Conservation (phyloP, 2,888 invertebrate genomes). For the Eupithecia insigniata region DNA sequence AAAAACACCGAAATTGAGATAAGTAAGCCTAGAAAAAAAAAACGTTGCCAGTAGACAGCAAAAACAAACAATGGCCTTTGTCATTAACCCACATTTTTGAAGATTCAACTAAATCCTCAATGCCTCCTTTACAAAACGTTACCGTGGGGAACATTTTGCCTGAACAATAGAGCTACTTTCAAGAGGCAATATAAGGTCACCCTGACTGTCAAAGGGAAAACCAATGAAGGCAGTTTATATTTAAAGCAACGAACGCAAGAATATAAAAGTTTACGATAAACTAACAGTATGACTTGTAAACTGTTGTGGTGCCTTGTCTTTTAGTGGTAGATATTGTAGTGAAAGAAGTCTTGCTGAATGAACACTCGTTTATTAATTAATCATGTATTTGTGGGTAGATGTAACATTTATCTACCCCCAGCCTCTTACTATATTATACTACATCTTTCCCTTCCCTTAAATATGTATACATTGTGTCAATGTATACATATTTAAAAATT, state of each 20-base stretch:
- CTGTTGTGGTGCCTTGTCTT: too few species aligned
- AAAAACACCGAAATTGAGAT: background rate
- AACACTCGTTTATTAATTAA: too few species aligned
- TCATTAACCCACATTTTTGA: conserved; percentile 25
- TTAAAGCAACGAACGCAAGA: conserved; percentile 12
- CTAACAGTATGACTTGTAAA: too few species aligned
- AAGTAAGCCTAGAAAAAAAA: background rate
- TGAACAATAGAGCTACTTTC: conserved; percentile 38
- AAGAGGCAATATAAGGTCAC: conserved; percentile 28
- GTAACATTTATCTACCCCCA: too few species aligned
- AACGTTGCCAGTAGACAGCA: background rate
- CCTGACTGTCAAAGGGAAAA: conserved; percentile 27
- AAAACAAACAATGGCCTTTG: conserved; percentile 7
- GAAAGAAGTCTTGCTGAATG: too few species aligned
- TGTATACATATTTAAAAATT: too few species aligned
- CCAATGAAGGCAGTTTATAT: conserved; percentile 26
- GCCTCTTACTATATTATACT: too few species aligned
- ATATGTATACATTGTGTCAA: too few species aligned
- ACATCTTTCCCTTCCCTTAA: too few species aligned
- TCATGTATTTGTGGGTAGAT: too few species aligned
- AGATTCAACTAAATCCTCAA: conserved; percentile 23
- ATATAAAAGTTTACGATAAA: too few species aligned
- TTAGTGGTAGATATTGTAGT: too few species aligned
- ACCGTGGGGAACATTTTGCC: conserved; percentile 36
- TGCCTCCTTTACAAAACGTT: conserved; percentile 34